These are phyloP conservation scores for Rhinella marina DNA, from an alignment of 2,797 vertebrate species.

Conservation along the genomic window DNA sequence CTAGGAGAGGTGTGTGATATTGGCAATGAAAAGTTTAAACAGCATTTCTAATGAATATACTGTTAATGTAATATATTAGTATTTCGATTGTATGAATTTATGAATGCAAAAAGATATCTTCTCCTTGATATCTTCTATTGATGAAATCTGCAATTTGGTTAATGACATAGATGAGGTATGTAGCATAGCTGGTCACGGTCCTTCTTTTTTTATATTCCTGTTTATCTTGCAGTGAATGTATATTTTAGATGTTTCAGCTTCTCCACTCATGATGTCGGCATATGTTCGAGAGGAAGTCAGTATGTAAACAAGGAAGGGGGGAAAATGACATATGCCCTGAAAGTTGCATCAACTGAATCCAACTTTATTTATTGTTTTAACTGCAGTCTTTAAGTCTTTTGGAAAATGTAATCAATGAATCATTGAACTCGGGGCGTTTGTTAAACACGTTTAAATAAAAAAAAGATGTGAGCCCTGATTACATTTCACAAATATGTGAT, in stretches of 20 bases:
- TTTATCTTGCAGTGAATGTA: conserved; percentile 60
- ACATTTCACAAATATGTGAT: conserved; percentile 49
- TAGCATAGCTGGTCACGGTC: conserved; percentile 61
- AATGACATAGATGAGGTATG: conserved; percentile 50
- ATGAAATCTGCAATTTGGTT: conserved; percentile 1
- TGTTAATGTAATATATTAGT: not conserved
- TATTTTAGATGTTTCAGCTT: conserved; percentile 63
- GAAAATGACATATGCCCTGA: conserved; percentile 4
- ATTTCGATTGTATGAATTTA: no score
- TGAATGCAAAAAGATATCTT: not conserved
- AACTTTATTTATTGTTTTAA: conserved; percentile 61
- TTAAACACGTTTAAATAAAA: conserved; percentile 10
- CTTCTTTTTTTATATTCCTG: conserved; percentile 18
- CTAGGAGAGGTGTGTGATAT: not conserved
- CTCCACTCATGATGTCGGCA: conserved; percentile 46
- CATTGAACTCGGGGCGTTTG: conserved; percentile 50
- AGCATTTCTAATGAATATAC: not conserved
- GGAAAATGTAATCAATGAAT: conserved; percentile 43
- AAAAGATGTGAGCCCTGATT: conserved; percentile 57
- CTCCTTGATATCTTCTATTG: not conserved
- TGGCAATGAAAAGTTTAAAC: not conserved
- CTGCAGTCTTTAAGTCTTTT: conserved; percentile 52
- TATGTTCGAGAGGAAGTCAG: conserved; percentile 56
- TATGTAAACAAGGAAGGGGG: conserved; percentile 62
- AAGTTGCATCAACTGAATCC: conserved; percentile 60